phyloP scores from a whole-genome alignment of 2,888 invertebrate species.

The Apamea anceps region DNA sequence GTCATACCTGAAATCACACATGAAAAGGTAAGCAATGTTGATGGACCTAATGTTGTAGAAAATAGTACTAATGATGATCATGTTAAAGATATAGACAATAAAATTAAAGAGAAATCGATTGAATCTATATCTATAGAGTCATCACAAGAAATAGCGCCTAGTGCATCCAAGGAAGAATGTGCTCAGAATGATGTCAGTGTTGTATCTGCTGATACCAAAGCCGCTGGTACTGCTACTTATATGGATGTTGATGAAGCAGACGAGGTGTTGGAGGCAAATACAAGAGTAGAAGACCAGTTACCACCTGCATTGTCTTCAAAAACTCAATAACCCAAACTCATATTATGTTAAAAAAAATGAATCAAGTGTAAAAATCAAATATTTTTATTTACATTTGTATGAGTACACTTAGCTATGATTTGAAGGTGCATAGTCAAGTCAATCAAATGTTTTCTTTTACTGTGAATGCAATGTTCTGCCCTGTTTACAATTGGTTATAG shows the following conservation, averaged over 20 bases:
- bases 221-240: conserved; percentile 10
- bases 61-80: conserved; percentile 26
- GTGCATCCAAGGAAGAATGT: conserved; percentile 8
- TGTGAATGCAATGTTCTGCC: conserved; percentile 19
- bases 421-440: not conserved
- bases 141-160: conserved; percentile 26
- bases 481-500: not conserved
- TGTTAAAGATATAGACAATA: conserved; percentile 11
- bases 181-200: not conserved
- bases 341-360: conserved; percentile 34
- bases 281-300: conserved; percentile 19
- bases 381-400: conserved; percentile 26
- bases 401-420: conserved; percentile 10
- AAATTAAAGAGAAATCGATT: conserved; percentile 20
- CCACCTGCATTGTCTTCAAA: conserved; percentile 5
- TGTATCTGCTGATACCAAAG: conserved; percentile 25
- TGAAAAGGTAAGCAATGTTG: conserved; percentile 23
- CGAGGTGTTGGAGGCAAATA: conserved; percentile 13
- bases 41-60: conserved; percentile 29
- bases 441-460: conserved; percentile 9
- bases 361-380: conserved; percentile 34
- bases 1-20: not conserved
- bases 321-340: conserved; percentile 23
- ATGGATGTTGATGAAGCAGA: conserved; percentile 54
- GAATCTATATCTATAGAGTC: conserved; percentile 37